These are phyloP conservation scores for Hyperoplus immaculatus DNA, from an alignment of 2,797 vertebrate species.

Conservation along the genomic window DNA sequence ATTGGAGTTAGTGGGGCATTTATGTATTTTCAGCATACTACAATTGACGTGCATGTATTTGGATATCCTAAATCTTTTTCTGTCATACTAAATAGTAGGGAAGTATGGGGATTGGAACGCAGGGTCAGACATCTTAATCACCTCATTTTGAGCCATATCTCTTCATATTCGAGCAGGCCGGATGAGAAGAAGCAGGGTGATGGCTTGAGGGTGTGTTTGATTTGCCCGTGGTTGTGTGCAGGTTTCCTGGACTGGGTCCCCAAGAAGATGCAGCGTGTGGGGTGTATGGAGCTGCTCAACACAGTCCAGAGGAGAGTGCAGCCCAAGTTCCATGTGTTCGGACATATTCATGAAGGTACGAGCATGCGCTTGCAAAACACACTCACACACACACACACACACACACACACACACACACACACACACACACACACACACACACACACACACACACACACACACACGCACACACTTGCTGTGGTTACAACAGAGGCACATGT, in stretches of 20 bases:
- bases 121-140: neutral
- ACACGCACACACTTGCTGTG: too few species aligned
- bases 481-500: neutral
- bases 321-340: conserved; percentile 95
- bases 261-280: conserved; percentile 97
- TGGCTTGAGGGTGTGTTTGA: conserved; percentile 5
- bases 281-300: conserved; percentile 96
- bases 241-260: conserved; percentile 98
- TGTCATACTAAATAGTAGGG: too few species aligned
- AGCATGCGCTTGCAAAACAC: neutral
- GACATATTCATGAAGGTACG: conserved; percentile 97
- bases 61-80: too few species aligned
- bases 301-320: conserved; percentile 96
- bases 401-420: too few species aligned
- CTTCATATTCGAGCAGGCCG: neutral
- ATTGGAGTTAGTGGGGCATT: too few species aligned
- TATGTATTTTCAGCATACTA: too few species aligned
- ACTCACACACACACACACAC: neutral
- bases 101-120: too few species aligned
- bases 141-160: neutral
- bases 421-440: too few species aligned
- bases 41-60: too few species aligned
- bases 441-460: too few species aligned
- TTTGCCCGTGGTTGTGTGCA: conserved; percentile 51
- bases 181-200: neutral